Evolutionary conservation across 2,113 vertebrate species (phyloP), one percentile per base, ranked within the genome.

Genomic region (Xenopus laevis): DNA sequence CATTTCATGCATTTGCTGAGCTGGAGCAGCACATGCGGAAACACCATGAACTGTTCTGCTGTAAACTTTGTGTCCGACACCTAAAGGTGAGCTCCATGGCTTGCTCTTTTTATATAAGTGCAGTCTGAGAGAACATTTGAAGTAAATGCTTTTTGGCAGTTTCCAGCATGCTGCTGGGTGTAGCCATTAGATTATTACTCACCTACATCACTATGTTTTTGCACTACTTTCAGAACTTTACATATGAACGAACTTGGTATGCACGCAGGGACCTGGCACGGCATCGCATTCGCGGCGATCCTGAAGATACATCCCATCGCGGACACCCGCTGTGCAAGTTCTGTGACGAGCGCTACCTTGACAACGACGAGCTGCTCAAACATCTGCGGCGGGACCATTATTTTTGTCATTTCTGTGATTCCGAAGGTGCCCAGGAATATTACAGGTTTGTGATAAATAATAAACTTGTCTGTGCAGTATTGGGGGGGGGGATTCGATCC

Each of bases 261-360:
- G 95, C 91, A 1, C 91, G 97, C 10, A 98, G 96, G 87, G 97
- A 99, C 44, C 90, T 99, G 10, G 97, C 96, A 0, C 90, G 95
- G 0, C 97, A 99, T 79, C 83, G 97, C 71, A 94, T 92, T 17
- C 95, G 97, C 0, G 97, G 97, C 2, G 97, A 99, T 77, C 96
- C 96, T 0, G 96, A 99, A 0, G 95, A 99, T 85, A 98, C 96
- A 0, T 98, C 96, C 0, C 97, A 99, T 80, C 89, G 97, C 0
- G 97, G 97, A 7, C 97, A 99, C 71, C 97, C 97, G 0, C 92
- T 99, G 12, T 99, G 97, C 79, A 98, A 98, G 82, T 99, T 99
- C 83, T 99, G 97, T 0, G 97, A 98, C 0, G 96, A 98, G 78
- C 93, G 97, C 0, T 99, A 98, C 78, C 84, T 99, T 57, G 97